Conservation (phyloP, 2,797 vertebrate species). For the Tauraco hartlaubi region DNA sequence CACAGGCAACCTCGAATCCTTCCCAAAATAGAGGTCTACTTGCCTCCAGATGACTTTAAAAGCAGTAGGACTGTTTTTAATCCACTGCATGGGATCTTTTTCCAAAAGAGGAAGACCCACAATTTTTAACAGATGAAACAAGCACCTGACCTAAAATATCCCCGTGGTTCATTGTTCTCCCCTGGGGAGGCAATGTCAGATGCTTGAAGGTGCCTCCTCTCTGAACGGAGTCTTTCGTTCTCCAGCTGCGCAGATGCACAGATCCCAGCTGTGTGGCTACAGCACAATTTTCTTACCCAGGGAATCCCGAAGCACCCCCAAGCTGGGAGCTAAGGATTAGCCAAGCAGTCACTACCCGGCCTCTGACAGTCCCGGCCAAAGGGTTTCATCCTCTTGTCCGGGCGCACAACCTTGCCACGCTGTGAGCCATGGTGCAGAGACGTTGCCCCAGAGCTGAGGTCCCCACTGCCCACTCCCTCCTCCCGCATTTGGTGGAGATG, state of each 20-base stretch:
- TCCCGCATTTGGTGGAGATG: neutral
- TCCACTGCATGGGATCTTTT: neutral
- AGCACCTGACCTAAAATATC: neutral
- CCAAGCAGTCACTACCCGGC: neutral
- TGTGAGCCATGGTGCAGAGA: neutral
- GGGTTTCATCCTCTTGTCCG: neutral
- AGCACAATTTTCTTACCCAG: fast-evolving
- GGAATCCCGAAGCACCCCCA: neutral
- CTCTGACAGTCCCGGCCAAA: neutral
- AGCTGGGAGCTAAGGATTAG: neutral
- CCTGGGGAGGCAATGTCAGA: neutral
- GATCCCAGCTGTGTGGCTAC: fast-evolving
- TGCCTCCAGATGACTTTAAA: neutral
- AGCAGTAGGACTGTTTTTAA: neutral
- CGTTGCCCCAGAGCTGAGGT: neutral
- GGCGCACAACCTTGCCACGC: too few relatives aligned
- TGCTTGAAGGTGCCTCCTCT: neutral
- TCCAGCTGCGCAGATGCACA: fast-evolving
- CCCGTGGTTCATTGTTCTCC: neutral
- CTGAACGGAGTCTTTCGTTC: neutral
- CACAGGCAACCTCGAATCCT: neutral
- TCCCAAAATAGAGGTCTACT: neutral
- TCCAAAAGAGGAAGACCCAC: neutral
- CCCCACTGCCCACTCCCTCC: neutral
- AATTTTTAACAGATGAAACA: neutral